Evolutionary conservation across 2,113 vertebrate species (phyloP).

Genomic region (Tautogolabrus adspersus): DNA sequence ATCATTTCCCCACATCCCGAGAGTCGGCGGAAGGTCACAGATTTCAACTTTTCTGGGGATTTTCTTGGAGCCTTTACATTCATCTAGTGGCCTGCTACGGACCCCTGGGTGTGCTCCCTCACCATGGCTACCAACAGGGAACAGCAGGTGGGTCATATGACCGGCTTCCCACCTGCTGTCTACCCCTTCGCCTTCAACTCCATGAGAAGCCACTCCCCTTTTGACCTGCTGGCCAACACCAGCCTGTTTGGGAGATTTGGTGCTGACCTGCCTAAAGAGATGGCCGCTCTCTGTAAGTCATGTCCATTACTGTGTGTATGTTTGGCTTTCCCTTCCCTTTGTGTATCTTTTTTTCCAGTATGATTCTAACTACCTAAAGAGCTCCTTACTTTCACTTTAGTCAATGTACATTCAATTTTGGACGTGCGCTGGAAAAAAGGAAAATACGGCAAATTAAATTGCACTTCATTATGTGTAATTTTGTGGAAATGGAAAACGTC

Average conservation of each 20-base stretch:
- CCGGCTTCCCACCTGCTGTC: slow-evolving; percentile 89
- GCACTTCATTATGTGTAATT: slow-evolving; percentile 74
- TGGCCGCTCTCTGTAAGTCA: slow-evolving; percentile 94
- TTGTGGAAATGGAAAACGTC: slow-evolving; percentile 72
- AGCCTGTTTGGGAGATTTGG: slow-evolving; percentile 89
- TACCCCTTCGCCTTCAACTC: slow-evolving; percentile 92
- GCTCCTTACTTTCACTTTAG: slow-evolving; percentile 40
- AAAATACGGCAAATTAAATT: slow-evolving; percentile 63
- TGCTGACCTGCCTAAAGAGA: slow-evolving; percentile 94
- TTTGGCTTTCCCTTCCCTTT: slow-evolving; percentile 34
- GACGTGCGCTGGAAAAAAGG: slow-evolving; percentile 42
- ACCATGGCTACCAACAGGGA: slow-evolving; percentile 93
- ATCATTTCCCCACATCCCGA: slow-evolving; percentile 28
- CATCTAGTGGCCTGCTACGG: slow-evolving; percentile 56
- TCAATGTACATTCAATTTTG: slow-evolving; percentile 54
- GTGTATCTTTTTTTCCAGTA: slow-evolving; percentile 40
- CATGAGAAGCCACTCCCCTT: slow-evolving; percentile 90
- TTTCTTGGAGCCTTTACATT: slow-evolving; percentile 38
- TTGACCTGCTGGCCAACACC: slow-evolving; percentile 90
- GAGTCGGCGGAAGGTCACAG: slow-evolving; percentile 12
- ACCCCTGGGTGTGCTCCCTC: slow-evolving; percentile 68
- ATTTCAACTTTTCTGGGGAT: slow-evolving; percentile 30
- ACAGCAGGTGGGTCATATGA: slow-evolving; percentile 90
- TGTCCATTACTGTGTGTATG: slow-evolving; percentile 33
- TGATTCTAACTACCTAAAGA: slow-evolving; percentile 7